These are phyloP conservation scores for Clanis bilineata DNA, from an alignment of 2,888 invertebrate genomes.

Conservation along the genomic window DNA sequence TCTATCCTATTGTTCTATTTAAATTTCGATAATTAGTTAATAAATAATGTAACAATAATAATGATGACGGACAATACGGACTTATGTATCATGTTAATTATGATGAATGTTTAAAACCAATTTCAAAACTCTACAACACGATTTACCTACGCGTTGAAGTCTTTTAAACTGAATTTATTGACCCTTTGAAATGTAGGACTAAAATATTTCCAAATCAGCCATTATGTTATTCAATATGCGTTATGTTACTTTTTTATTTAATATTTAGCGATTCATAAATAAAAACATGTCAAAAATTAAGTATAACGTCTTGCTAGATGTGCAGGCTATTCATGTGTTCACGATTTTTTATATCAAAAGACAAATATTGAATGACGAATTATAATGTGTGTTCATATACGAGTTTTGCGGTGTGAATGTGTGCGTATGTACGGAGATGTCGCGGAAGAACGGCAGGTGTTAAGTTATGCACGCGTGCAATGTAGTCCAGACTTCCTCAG, in stretches of 20 bases:
- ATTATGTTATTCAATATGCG: neutral
- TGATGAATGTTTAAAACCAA: neutral
- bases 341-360: neutral
- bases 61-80: too few species aligned
- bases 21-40: too few species aligned
- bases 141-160: constrained; percentile 73
- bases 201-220: neutral
- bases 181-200: constrained; percentile 20
- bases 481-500: constrained; percentile 50
- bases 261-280: neutral
- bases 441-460: constrained; percentile 46
- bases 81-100: too few species aligned
- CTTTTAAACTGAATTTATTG: constrained; percentile 57
- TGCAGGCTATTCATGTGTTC: neutral
- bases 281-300: neutral
- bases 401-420: neutral
- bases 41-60: too few species aligned
- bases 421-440: constrained; percentile 9
- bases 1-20: too few species aligned
- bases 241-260: neutral
- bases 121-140: neutral
- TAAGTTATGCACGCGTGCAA: constrained; percentile 51
- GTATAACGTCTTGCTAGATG: neutral
- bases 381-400: neutral
- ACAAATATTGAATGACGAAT: neutral